Evolutionary conservation across 2,797 vertebrate species (phyloP).

Genomic region (Eulemur rubriventer): DNA sequence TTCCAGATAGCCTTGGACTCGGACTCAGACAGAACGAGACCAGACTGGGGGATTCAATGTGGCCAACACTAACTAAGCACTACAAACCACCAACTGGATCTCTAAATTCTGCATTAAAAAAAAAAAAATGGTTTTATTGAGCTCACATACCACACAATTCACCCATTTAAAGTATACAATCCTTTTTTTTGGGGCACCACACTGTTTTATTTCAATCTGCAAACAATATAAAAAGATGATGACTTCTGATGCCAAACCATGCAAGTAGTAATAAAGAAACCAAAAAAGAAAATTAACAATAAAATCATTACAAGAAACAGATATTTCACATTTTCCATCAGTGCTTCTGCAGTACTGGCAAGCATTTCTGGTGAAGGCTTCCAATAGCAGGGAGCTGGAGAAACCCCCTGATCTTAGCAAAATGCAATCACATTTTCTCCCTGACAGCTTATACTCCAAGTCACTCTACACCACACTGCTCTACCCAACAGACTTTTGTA

Average conservation of each 20-base stretch:
- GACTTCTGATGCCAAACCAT: neutral
- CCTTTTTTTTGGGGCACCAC: neutral
- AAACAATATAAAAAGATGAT: neutral
- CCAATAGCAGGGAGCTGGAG: slow-evolving; percentile 52
- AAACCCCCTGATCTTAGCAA: neutral
- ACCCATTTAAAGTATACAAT: neutral
- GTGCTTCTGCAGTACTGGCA: neutral
- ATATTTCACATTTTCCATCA: neutral
- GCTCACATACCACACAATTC: neutral
- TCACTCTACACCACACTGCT: neutral
- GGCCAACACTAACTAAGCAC: neutral
- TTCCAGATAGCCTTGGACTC: neutral
- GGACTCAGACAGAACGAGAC: neutral
- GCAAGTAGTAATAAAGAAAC: neutral
- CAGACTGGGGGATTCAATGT: neutral
- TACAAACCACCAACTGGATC: neutral
- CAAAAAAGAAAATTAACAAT: neutral
- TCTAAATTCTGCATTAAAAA: neutral
- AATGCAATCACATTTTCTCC: neutral
- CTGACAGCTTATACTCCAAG: neutral
- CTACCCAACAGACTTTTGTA: slow-evolving; percentile 50
- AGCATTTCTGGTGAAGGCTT: neutral
- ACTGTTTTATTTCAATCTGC: neutral
- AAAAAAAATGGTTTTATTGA: neutral
- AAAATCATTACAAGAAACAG: neutral